Conservation (phyloP, 1,140 invertebrate genomes). For the Xylocopa sonorina region DNA sequence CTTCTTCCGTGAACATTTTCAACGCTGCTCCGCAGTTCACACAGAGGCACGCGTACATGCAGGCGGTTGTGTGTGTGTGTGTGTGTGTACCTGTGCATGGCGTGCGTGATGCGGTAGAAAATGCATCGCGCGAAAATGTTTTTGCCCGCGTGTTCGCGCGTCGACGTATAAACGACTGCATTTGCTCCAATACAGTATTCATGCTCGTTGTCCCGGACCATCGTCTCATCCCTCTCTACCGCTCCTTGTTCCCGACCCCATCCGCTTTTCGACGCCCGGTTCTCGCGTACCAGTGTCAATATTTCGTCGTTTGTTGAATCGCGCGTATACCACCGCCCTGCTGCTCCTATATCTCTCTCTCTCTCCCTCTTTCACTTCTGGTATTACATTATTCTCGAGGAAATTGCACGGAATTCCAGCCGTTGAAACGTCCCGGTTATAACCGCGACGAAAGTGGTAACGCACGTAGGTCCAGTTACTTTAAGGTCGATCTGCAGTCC, state of each 20-base stretch:
- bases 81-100: background rate
- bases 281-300: slow-evolving; percentile 49
- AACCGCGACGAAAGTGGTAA: slow-evolving; percentile 28
- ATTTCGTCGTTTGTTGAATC: slow-evolving; percentile 54
- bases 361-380: background rate
- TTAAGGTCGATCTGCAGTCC: slow-evolving; percentile 22
- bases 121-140: slow-evolving; percentile 54
- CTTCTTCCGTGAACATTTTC: slow-evolving; percentile 49
- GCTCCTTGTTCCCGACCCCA: background rate
- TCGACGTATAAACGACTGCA: slow-evolving; percentile 55
- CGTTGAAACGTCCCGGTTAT: slow-evolving; percentile 39
- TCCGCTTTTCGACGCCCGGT: background rate
- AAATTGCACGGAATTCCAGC: slow-evolving; percentile 61
- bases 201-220: slow-evolving; percentile 11
- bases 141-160: slow-evolving; percentile 24
- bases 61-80: background rate
- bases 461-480: slow-evolving; percentile 49
- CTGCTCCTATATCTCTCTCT: no score
- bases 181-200: slow-evolving; percentile 49
- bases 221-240: background rate
- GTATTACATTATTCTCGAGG: slow-evolving; percentile 53
- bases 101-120: slow-evolving; percentile 52
- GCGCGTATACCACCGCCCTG: background rate
- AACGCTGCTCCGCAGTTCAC: background rate
- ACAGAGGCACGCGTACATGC: no score